Evolutionary conservation across 2,797 vertebrate species (phyloP).

Genomic region (Myoxocephalus aenaeus): DNA sequence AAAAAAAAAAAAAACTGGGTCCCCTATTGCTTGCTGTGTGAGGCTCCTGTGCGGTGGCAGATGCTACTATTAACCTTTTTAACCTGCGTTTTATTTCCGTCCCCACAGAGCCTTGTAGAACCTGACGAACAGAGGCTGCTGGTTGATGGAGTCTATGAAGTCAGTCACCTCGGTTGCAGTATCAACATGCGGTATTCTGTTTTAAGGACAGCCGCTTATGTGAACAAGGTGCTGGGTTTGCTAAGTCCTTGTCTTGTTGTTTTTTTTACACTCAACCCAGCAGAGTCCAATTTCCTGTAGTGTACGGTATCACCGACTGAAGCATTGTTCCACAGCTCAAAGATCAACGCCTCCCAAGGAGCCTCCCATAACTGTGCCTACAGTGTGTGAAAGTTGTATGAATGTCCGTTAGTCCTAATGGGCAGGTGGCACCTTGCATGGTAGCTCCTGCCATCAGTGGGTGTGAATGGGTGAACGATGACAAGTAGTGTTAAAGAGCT

Average conservation of each 20-base stretch:
- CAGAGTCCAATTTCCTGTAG: constrained; percentile 5
- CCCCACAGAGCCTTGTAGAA: neutral
- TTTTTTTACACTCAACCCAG: neutral
- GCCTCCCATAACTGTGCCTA: too few relatives aligned
- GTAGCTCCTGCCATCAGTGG: too few relatives aligned
- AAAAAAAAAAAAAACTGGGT: neutral
- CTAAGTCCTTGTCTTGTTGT: neutral
- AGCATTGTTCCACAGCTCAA: constrained; percentile 25
- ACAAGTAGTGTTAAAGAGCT: too few relatives aligned
- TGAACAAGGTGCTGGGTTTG: neutral
- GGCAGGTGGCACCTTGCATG: too few relatives aligned
- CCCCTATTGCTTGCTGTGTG: constrained; percentile 2
- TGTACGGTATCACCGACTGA: neutral
- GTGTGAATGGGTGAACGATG: too few relatives aligned
- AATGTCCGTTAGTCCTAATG: too few relatives aligned
- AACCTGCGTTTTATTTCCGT: neutral
- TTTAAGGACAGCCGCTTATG: neutral
- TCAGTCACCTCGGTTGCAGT: neutral
- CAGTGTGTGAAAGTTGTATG: too few relatives aligned
- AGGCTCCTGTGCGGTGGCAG: neutral
- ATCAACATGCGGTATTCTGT: neutral
- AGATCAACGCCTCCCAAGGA: neutral
- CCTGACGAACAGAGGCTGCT: neutral
- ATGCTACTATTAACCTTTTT: constrained; percentile 8
- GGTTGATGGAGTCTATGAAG: neutral